Evolutionary conservation across 2,113 vertebrate genomes (phyloP), one percentile per base, ranked within the genome.

Genomic region (Syrrhaptes paradoxus): DNA sequence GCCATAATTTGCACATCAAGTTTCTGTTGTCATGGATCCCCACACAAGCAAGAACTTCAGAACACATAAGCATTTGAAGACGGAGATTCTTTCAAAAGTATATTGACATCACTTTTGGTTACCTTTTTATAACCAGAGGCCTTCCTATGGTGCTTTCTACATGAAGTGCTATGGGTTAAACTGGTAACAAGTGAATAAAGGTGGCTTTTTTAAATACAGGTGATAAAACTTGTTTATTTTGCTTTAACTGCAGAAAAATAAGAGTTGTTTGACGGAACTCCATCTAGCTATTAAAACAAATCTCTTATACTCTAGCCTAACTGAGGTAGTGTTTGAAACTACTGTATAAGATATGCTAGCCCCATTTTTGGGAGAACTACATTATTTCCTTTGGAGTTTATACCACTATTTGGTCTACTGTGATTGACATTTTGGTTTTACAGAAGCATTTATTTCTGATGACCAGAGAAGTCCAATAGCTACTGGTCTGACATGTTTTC

Each of bases 291-390:
- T 84, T 94, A 96, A 97, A 97, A 95, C 96, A 98, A 97, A 98
- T 96, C 96, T 96, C 94, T 97, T 89, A 95, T 65, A 97, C 48
- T 97, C 97, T 97, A 91, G 87, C 62, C 95, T 97, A 98, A 98
- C 95, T 98, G 98, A 98, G 98, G 98, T 98, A 98, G 98, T 97
- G 96, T 97, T 98, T 96, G 95, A 97, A 98, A 97, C 95, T 94
- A 97, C 95, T 96, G 95, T 97, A 81, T 97, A 94, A 96, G 91
- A 97, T 95, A 96, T 5, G 85, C 94, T 96, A 97, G 91, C 95
- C 96, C 95, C 96, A 83, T 95, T 95, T 95, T 91, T 87, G 95
- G 96, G 95, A 96, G 81, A 94, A 97, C 95, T 97, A 96, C 88
- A 90, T 94, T 85, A 97, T 78, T 96, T 98, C 97, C 98, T 98